Base-by-base conservation (phyloP, 2,113 vertebrate genomes). In the Leucopsar rothschildi region DNA sequence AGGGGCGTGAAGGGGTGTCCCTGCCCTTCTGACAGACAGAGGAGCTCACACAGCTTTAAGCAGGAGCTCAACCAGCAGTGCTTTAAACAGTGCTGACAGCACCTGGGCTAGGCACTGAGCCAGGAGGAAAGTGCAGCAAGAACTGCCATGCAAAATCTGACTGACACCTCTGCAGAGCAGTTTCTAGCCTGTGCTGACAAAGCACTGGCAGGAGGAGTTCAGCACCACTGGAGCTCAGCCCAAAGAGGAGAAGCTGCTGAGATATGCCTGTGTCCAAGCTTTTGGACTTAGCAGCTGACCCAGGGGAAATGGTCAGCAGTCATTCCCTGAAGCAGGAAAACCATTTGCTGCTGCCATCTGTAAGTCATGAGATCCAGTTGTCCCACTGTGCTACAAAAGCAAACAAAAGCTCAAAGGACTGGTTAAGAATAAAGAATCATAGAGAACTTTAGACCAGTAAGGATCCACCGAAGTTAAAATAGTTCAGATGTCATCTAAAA, bases 1-100 rank as follows among this genome's bases (percentile, higher is more conserved):
- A 65, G 15, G 5, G 12, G 35, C 57, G 18, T 0, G 6, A 71
- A 45, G 1, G 16, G 1, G 1, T 24, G 35, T 4, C 19, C 21
- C 49, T 35, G 35, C 42, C 42, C 52, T 24, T 12, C 13, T 33
- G 50, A 61, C 0, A 5, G 39, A 27, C 28, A 42, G 20, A 55
- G 15, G 13, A 44, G 42, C 50, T 55, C 11, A 0, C 0, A 0
- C 29, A 42, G 45, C 55, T 69, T 35, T 33, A 31, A 28, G 70
- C 28, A 27, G 25, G 29, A 80, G 27, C 47, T 82, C 49, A 42
- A 27, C 17, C 39, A 68, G 45, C 11, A 22, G 18, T 4, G 31
- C 24, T 56, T 49, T 18, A 25, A 66, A 7, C 9, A n/a, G 35
- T 12, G n/a, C 37, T 64, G 28, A 50, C 65, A 60, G 25, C 31